Evolutionary conservation across 2,888 invertebrate species (phyloP), one percentile per base, ranked within the genome.

Genomic region (Spodoptera picta): DNA sequence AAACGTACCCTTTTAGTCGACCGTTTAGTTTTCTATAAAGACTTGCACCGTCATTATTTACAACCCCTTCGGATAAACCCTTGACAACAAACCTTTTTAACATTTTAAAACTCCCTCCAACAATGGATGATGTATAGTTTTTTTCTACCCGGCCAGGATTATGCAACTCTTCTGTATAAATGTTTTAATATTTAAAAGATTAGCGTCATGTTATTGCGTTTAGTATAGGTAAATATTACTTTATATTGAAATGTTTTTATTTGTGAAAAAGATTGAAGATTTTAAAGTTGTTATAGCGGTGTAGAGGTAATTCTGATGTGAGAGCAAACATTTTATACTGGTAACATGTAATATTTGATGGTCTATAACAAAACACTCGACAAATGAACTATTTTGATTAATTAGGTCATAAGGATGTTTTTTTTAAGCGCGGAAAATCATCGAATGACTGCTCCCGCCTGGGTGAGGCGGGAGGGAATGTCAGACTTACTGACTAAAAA

Each of bases 161-260:
- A 93, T 68, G 73, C 75, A 74, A 85, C 85, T 87, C 82, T 81
- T 82, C 84, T 87, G 83, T 82, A 87, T 90, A 92, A 94, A 94
- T 94, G 93, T 93, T 93, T 93, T 92, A 93, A 93, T 94, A 90
- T 93, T 94, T 94, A 94, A 92, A 86, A 91, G 94, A 94, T 94
- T 94, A 94, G 80, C 90, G 90, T 90, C 93, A 89, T 93, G 92
- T 94, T 85, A 83, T 87, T 83, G 81, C 76, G 71, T 66, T 71
- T 73, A 68, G 84, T 82, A 64, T 79, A 87, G 77, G 88, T 85
- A 90, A 91, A 91, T 90, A 90, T 90, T 90, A 75, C 70, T 71
- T 24, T 62, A 85, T 83, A 36, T 87, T 82, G 78, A 77, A 83
- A 83, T 85, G 85, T 87, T 85, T 83, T 78, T 88, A 73, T 91